Evolutionary conservation across 2,797 vertebrate genomes (phyloP).

Genomic region (Lophius americanus): DNA sequence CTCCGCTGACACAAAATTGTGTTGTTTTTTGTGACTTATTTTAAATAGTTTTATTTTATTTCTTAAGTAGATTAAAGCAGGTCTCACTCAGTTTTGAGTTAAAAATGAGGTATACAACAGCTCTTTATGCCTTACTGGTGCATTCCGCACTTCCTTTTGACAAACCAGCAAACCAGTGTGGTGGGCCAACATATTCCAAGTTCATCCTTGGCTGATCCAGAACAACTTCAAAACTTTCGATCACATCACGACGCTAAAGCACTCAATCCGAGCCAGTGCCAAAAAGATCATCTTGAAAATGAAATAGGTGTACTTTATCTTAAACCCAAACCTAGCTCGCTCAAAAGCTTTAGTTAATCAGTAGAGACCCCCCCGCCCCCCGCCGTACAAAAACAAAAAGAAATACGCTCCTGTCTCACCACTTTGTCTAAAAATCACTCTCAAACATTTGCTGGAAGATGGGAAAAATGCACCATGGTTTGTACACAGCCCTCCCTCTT

Average conservation of each 20-base stretch:
- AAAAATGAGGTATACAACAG: conserved; percentile 99
- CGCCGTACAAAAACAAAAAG: conserved; percentile 29
- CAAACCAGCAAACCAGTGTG: conserved; percentile 62
- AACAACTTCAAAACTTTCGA: conserved; percentile 32
- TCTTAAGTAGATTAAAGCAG: conserved; percentile 92
- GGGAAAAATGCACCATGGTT: conserved; percentile 65
- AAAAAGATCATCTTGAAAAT: conserved; percentile 7
- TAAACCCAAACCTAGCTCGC: conserved; percentile 31
- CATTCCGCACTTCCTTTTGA: conserved; percentile 44
- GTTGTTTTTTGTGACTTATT: conserved; percentile 40
- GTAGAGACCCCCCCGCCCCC: conserved; percentile 37
- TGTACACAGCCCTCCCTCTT: conserved; percentile 77
- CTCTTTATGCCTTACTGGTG: conserved; percentile 81
- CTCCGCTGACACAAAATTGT: conserved; percentile 74
- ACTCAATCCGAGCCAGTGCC: conserved; percentile 38
- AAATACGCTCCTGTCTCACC: conserved; percentile 69
- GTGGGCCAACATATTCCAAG: conserved; percentile 41
- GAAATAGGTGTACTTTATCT: too few relatives aligned
- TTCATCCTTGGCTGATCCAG: conserved; percentile 35
- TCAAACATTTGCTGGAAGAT: conserved; percentile 78
- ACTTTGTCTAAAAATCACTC: conserved; percentile 64
- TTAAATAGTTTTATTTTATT: conserved; percentile 43
- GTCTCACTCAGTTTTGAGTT: conserved; percentile 89
- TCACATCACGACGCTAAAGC: conserved; percentile 41
- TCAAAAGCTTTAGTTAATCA: conserved; percentile 45